Evolutionary conservation across 2,113 vertebrate genomes (phyloP).

Genomic region (Labeo catla): DNA sequence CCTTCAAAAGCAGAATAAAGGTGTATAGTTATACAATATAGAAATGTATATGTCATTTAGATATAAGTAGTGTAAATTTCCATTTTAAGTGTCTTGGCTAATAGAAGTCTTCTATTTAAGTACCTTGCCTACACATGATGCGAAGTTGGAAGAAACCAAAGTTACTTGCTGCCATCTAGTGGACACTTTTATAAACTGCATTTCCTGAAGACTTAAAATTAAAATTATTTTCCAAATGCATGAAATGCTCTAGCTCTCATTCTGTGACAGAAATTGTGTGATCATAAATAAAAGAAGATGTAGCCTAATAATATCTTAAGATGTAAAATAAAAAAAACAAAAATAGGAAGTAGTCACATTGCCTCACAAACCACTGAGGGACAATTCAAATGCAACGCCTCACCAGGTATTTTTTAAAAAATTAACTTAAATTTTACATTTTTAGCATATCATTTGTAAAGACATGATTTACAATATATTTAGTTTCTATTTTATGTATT

Average conservation of each 20-base stretch:
- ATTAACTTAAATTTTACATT: background rate
- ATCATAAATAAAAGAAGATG: background rate
- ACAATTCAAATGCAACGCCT: background rate
- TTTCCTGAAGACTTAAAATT: background rate
- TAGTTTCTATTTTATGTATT: background rate
- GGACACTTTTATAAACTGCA: conserved; percentile 30
- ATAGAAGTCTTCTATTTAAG: background rate
- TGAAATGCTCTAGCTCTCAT: background rate
- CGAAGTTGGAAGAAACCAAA: background rate
- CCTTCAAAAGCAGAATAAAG: background rate
- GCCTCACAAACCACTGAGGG: background rate
- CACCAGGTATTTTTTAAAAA: background rate
- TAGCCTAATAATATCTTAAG: background rate
- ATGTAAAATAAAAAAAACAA: no score
- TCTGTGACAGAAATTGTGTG: background rate
- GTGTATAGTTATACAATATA: background rate
- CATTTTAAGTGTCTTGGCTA: background rate
- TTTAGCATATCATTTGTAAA: background rate
- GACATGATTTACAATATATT: background rate
- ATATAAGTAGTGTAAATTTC: background rate
- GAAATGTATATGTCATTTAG: background rate
- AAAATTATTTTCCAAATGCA: background rate
- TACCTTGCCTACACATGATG: background rate
- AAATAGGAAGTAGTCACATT: no score
- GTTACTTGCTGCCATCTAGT: conserved; percentile 55